Base-by-base conservation (phyloP, 2,797 vertebrate genomes). In the Betta splendens region DNA sequence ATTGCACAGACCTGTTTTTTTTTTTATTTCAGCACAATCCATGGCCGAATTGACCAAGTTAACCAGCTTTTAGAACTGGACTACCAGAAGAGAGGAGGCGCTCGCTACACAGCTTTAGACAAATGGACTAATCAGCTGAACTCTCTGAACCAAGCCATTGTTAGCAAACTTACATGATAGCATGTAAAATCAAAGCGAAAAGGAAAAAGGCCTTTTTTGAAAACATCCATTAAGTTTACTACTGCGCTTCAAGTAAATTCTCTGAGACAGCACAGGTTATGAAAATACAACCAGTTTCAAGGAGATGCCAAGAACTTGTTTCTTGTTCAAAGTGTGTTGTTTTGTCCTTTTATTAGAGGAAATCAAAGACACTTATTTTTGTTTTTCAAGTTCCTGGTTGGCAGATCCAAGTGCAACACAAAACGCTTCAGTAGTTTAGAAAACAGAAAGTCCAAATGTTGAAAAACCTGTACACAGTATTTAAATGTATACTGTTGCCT, bases 111-210 rank as follows among this genome's bases (percentile, higher is more conserved):
- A 83, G 96, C 97, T 3, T 93, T 99, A 94, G 98, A 98, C 93
- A 99, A 98, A 98, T 99, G 98, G 98, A 99, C 97, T 92, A 98
- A 98, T 93, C 96, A 98, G 88, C 94, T 98, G 85, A 98, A 98
- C 92, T 96, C 96, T 84, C 95, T 98, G 89, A 97, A 98, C 93
- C 96, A 98, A 91, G 96, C 96, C 81, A 95, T 98, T 90, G 96
- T 98, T 91, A 96, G 96, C 92, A 98, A 98, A 81, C 93, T 98
- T 92, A 96, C 96, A 92, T 98, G 94, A 96, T 89, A 89, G 91
- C 89, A 92, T 83, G 81, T 87, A 82, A 90, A 91, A 86, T 85
- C 73, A 33, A 58, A 89, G 88, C 92, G 77, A 91, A 75, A 48
- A 75, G 54, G 62, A 80, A 78, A 80, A 79, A 80, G 75, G 83